A percentile compares a stretch with the other conserved stretches of the same genome.
Evolutionary conservation across 2,888 invertebrate species (phyloP).

Genomic region (Dolichopus griseipennis): DNA sequence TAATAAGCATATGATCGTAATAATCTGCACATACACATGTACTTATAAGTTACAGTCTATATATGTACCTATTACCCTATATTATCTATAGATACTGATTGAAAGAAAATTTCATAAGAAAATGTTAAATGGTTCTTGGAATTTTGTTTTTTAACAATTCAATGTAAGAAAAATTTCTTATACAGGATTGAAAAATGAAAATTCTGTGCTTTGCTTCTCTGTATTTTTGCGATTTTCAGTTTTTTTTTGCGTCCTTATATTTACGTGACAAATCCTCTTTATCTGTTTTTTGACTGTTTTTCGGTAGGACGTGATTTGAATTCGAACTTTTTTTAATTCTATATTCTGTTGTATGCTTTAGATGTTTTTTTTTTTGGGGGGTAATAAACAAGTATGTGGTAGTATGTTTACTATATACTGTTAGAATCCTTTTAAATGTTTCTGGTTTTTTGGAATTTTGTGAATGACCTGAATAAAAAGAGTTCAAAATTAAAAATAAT

Average conservation of each 20-base stretch:
- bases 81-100: no score
- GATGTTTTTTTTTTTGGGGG: neutral
- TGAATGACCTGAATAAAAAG: neutral
- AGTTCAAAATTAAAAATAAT: no score
- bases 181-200: neutral
- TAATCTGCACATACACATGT: no score
- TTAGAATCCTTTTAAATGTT: neutral
- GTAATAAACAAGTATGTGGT: no score
- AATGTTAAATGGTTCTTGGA: no score
- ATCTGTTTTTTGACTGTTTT: neutral
- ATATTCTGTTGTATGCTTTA: neutral
- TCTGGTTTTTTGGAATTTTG: no score
- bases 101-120: no score
- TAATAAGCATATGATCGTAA: neutral
- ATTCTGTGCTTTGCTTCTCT: neutral
- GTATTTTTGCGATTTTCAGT: neutral
- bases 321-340: neutral
- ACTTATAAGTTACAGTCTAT: no score
- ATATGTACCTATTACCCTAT: no score
- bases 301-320: neutral
- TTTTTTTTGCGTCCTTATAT: neutral
- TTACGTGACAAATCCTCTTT: conserved; percentile 4
- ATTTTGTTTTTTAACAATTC: no score
- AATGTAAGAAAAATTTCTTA: no score
- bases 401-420: no score